Evolutionary conservation across 2,113 vertebrate species (phyloP).

Genomic region (Xenopus borealis): DNA sequence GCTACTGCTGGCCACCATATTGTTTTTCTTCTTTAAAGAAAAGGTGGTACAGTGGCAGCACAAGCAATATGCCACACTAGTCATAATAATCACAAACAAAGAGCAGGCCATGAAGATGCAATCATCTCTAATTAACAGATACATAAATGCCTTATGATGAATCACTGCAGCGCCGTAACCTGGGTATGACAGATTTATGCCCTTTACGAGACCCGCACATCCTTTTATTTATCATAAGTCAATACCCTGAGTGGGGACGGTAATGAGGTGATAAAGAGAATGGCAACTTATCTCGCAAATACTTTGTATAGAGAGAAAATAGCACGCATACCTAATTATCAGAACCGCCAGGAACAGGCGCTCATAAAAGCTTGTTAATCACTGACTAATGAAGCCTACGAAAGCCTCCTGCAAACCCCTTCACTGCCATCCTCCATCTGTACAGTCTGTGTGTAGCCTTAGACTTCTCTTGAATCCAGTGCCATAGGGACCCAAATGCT

Average conservation of each 20-base stretch:
- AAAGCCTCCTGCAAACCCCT: not conserved
- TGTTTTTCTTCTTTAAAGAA: too few species aligned
- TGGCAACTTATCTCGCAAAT: conserved; percentile 21
- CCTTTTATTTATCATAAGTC: conserved; percentile 32
- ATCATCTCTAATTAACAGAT: conserved; percentile 31
- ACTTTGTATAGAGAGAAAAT: conserved; percentile 28
- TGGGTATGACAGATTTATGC: conserved; percentile 25
- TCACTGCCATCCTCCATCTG: conserved; percentile 2
- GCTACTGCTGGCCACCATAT: too few species aligned
- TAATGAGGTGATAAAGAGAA: conserved; percentile 44
- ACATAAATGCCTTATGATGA: conserved; percentile 27
- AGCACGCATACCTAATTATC: conserved; percentile 25
- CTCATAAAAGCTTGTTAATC: conserved; percentile 34
- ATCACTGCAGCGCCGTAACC: conserved; percentile 22
- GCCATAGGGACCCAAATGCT: too few species aligned
- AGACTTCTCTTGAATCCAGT: too few species aligned
- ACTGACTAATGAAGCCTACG: conserved; percentile 15
- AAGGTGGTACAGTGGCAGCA: too few species aligned
- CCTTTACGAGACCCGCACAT: not conserved
- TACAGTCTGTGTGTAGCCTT: too few species aligned
- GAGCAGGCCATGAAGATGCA: not conserved
- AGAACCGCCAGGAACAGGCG: not conserved
- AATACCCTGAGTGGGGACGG: conserved; percentile 15
- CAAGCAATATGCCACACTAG: not conserved
- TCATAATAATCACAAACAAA: conserved; percentile 7